Base-by-base conservation (phyloP, 92 coral and sea anemone species). In the Siderastrea siderea region DNA sequence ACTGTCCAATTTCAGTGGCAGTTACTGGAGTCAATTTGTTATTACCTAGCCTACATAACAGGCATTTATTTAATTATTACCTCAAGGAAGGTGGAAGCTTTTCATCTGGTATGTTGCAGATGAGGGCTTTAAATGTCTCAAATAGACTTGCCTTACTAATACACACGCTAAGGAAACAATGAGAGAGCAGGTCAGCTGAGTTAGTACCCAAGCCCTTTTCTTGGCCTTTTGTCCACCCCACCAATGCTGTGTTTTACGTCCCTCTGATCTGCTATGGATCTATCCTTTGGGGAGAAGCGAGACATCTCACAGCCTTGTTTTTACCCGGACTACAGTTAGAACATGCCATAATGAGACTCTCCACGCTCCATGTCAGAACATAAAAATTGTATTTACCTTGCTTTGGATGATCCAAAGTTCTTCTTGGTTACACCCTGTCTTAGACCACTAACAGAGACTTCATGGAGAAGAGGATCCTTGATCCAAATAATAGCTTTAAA, bases 391-490 rank as follows among this genome's bases (percentile, higher is more conserved):
- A 26, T 26, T 26, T 82, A 98, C 99, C 99, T 95, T 87, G 99
- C 93, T 87, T 95, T 95, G 43, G 77, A 82, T 52, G 99, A 86
- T 54, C 69, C 53, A 58, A 84, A 73, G 63, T 87, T 84, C 74
- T 87, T 87, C 80, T 95, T 98, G 73, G 98, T 98, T 15, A 94
- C 93, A 54, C 99, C 99, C 81, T 98, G 99, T 77, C 93, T 91
- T 8, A 95, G 84, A n/a, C 99, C 99, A 87, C 86, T 93, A 58
- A 98, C 98, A 68, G 94, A 91, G 6, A 98, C 95, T 80, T 98
- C 98, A 79, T 92, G 92, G n/a, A 90, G 53, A 12, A 71, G 69
- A n/a, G 99, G 99, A 48, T 92, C 87, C 43, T 86, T 84, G 46
- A 91, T 86, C 98, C 97, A 94, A 17, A 98, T 91, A 50, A 95